Percentiles rank a stretch among this genome's conserved stretches.
Conservation (phyloP, 2,888 invertebrate species). For the Acleris sparsana region DNA sequence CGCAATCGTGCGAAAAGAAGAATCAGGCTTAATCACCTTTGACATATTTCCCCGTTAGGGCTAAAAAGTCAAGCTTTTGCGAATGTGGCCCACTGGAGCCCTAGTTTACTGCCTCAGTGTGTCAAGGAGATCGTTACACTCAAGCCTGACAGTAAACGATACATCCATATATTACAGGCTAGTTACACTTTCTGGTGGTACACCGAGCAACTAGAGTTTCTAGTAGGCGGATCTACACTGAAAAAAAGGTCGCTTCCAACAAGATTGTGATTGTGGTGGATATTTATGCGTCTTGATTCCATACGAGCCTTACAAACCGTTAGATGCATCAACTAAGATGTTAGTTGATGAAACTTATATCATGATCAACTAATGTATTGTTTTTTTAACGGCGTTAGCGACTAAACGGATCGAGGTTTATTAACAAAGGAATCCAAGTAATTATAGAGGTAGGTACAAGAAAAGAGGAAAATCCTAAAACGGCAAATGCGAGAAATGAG, state of each 20-base stretch:
- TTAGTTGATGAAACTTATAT: too few relatives aligned
- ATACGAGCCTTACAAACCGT: too few relatives aligned
- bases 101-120: conserved; percentile 13
- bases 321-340: too few relatives aligned
- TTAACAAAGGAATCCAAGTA: too few relatives aligned
- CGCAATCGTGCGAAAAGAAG: background rate
- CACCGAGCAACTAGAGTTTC: conserved; percentile 2
- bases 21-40: background rate
- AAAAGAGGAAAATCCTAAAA: too few relatives aligned
- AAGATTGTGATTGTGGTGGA: too few relatives aligned
- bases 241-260: too few relatives aligned
- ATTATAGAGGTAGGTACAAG: too few relatives aligned
- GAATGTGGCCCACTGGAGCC: background rate
- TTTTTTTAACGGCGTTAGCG: background rate
- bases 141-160: conserved; percentile 15
- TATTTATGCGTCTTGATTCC: too few relatives aligned
- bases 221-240: background rate
- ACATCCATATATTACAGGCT: conserved; percentile 20
- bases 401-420: background rate
- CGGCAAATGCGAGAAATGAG: too few relatives aligned
- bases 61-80: conserved; percentile 1
- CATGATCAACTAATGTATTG: too few relatives aligned
- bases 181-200: conserved; percentile 15
- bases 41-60: background rate
- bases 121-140: conserved; percentile 26